Evolutionary conservation across 2,797 vertebrate species (phyloP).

Genomic region (Mus spretus): DNA sequence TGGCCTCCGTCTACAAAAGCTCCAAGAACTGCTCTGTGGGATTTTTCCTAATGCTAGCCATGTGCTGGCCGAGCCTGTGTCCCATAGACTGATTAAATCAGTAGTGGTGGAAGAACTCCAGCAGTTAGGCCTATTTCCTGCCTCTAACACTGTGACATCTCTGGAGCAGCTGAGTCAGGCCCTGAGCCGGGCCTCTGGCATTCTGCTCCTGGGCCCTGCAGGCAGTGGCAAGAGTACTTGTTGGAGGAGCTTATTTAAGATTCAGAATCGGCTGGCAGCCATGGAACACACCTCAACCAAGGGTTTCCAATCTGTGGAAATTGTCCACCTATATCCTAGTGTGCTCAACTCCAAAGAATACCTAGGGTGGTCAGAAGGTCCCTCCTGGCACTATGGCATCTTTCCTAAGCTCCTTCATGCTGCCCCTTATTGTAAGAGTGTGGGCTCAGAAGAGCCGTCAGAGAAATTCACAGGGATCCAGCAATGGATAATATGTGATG

Average conservation of each 20-base stretch:
- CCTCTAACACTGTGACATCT: conserved; percentile 83
- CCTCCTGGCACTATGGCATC: conserved; percentile 90
- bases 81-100: conserved; percentile 81
- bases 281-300: background rate
- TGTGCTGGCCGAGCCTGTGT: conserved; percentile 78
- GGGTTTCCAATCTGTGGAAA: conserved; percentile 84
- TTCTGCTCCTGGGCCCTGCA: conserved; percentile 92
- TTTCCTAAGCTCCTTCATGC: conserved; percentile 83
- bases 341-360: conserved; percentile 90
- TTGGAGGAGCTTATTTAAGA: conserved; percentile 89
- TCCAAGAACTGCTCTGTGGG: conserved; percentile 88
- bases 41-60: conserved; percentile 88
- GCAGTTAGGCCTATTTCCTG: conserved; percentile 84
- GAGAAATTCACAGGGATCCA: conserved; percentile 15
- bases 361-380: conserved; percentile 88
- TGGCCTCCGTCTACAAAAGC: conserved; percentile 83
- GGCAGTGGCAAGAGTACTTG: conserved; percentile 94
- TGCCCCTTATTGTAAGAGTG: background rate
- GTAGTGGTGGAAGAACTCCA: conserved; percentile 87
- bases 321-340: conserved; percentile 91
- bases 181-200: conserved; percentile 85
- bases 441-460: background rate
- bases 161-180: conserved; percentile 90
- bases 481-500: conserved; percentile 94
- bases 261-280: conserved; percentile 88